A percentile compares a stretch with the other conserved stretches of the same genome.
Conservation (phyloP, 1,140 invertebrate species). For the Brachionus rotundiformis region DNA sequence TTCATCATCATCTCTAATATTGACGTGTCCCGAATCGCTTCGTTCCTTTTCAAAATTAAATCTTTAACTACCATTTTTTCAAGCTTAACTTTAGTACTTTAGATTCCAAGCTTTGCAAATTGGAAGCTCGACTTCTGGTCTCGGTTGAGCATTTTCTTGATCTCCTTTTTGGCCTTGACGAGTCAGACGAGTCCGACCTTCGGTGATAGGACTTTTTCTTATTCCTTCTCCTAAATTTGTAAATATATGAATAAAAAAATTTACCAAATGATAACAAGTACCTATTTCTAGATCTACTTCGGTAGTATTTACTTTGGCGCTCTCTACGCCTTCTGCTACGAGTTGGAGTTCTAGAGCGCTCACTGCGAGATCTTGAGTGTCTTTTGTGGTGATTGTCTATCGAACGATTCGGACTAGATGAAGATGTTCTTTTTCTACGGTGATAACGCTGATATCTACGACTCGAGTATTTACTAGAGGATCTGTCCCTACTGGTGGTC, state of each 20-base stretch:
- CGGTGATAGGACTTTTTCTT: conserved; percentile 15
- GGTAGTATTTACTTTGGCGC: not conserved
- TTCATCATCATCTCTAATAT: conserved; percentile 82
- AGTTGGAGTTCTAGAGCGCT: not conserved
- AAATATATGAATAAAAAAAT: not conserved
- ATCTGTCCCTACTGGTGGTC: conserved; percentile 18
- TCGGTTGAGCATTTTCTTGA: not conserved
- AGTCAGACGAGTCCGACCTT: not conserved
- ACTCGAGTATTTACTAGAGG: conserved; percentile 9
- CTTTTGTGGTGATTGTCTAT: not conserved
- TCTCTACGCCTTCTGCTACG: conserved; percentile 23
- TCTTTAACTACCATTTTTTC: not conserved
- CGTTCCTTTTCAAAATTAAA: not conserved
- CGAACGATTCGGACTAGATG: not conserved
- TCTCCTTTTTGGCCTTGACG: not conserved
- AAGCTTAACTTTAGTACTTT: not conserved
- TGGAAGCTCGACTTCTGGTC: not conserved
- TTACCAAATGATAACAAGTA: not conserved
- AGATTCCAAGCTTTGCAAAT: not conserved
- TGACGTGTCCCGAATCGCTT: conserved; percentile 41
- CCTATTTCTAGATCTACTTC: conserved; percentile 35
- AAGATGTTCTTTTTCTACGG: not conserved
- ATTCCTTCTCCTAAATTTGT: not conserved
- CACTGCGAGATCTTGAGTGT: conserved; percentile 16
- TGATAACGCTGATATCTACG: not conserved